Percentiles rank a stretch among this genome's conserved stretches.
Conservation (phyloP, 2,888 invertebrate species). For the Leptothorax acervorum region DNA sequence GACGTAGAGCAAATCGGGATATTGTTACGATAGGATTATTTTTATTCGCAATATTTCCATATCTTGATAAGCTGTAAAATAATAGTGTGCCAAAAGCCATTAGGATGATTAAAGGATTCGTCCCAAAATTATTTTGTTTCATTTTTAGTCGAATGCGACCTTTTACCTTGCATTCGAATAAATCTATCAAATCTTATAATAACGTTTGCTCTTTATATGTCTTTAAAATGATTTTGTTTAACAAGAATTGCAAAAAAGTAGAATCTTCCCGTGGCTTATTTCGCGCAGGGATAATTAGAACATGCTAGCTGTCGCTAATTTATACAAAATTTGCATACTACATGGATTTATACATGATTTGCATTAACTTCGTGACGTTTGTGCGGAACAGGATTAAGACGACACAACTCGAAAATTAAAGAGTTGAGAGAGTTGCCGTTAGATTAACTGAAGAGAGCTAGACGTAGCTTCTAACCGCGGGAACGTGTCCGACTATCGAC, state of each 20-base stretch:
- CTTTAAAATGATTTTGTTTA: neutral
- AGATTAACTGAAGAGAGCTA: neutral
- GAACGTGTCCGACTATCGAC: conserved; percentile 1
- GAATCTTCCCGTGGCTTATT: neutral
- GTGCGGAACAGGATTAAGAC: neutral
- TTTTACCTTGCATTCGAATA: neutral
- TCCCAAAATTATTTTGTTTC: neutral
- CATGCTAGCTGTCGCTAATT: neutral
- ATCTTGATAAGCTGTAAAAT: neutral
- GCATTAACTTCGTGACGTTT: neutral
- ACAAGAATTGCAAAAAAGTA: neutral
- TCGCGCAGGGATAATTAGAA: neutral
- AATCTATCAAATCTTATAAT: neutral
- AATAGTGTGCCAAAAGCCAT: neutral
- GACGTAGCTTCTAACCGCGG: neutral
- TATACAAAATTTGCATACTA: neutral
- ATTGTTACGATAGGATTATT: neutral
- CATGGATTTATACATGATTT: too few species aligned
- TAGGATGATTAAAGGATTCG: neutral
- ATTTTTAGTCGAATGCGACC: neutral
- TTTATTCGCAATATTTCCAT: neutral
- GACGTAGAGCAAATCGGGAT: conserved; percentile 1
- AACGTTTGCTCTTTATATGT: neutral
- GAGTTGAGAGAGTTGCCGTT: neutral
- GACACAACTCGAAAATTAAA: neutral